Evolutionary conservation across 2,113 vertebrate genomes (phyloP), one percentile per base, ranked within the genome.

Genomic region (Greenwoodochromis staneri): DNA sequence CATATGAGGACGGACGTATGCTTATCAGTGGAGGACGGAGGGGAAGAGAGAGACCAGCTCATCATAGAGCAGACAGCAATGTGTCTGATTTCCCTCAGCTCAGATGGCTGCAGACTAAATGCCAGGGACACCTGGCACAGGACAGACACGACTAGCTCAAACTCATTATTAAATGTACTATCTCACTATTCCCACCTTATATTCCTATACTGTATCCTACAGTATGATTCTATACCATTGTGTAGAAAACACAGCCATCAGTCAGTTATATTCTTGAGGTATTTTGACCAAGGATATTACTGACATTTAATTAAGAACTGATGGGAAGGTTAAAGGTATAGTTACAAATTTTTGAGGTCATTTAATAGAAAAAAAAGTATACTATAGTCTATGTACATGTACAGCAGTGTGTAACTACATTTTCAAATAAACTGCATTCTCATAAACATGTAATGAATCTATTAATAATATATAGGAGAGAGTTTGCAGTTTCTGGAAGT

Each of bases 1-100:
- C 17, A 4, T 19, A 38, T 59, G 69, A 90, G 59, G 83, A 83
- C 5, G 19, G 63, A 54, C 6, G 36, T n/a, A 80, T 38, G 45
- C 71, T 83, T 63, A 86, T 54, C 59, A 84, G 82, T 2, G 31
- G 81, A 49, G 53, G 82, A 71, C 24, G 12, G 27, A 61, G 19
- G 10, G 80, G 80, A 47, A 59, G 78, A 80, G n/a, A 71, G 34
- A 34, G 27, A 47, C 3, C 40, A 53, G 61, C 54, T 69, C 6
- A 83, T 86, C 34, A 78, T 69, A 24, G 86, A 89, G 66, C 87
- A 93, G 83, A 88, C 80, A 86, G 88, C 53, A 55, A 47, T 13
- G 54, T 63, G 47, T 86, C 80, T 66, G 85, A 85, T 57, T 87
- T 21, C 16, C 5, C 51, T 31, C 34, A 54, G 66, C 66, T 24